Percentiles rank a stretch among this genome's conserved stretches.
phyloP scores from a whole-genome alignment of 2,888 invertebrate genomes.

The Chironomus tentans region DNA sequence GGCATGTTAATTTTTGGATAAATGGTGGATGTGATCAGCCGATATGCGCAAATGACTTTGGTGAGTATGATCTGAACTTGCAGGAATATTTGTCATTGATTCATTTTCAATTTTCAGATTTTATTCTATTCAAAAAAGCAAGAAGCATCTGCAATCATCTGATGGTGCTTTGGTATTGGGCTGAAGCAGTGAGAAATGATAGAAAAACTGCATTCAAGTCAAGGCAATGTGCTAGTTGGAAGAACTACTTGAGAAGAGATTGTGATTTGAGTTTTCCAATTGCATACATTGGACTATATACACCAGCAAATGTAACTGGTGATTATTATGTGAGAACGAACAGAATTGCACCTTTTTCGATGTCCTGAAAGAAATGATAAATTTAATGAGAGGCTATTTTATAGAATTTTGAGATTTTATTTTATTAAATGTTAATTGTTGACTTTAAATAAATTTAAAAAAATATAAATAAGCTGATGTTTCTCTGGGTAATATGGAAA shows the following conservation, averaged over 20 bases:
- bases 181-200: background rate
- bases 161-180: background rate
- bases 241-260: background rate
- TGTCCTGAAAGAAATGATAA: too few species aligned
- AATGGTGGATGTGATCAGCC: constrained; percentile 1
- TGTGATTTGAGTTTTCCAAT: background rate
- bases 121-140: too few species aligned
- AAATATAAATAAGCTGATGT: too few species aligned
- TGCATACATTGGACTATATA: background rate
- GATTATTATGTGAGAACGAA: background rate
- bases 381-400: too few species aligned
- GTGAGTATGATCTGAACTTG: background rate
- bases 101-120: too few species aligned
- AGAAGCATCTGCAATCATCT: background rate
- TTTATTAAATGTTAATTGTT: too few species aligned
- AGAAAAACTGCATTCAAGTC: background rate
- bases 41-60: background rate
- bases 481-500: too few species aligned
- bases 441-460: too few species aligned
- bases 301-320: background rate
- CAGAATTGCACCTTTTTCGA: background rate
- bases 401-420: too few species aligned
- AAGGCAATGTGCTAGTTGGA: background rate
- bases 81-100: too few species aligned
- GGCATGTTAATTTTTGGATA: background rate